Evolutionary conservation across 2,113 vertebrate species (phyloP).

Genomic region (Carlito syrichta): DNA sequence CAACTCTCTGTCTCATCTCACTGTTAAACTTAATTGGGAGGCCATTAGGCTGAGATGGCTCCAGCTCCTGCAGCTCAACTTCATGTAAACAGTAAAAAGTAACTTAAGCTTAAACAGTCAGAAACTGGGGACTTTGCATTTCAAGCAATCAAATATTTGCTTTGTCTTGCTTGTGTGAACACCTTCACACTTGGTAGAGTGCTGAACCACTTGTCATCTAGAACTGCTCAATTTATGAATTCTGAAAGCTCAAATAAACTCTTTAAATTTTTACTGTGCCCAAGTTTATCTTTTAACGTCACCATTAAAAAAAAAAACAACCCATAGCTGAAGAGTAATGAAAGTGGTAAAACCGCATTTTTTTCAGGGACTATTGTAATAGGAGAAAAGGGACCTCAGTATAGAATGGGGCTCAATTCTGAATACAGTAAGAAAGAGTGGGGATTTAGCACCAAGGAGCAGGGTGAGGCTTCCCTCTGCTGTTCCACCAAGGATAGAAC

Average conservation of each 20-base stretch:
- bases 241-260: neutral
- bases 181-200: neutral
- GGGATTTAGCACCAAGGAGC: neutral
- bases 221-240: neutral
- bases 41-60: neutral
- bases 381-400: neutral
- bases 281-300: conserved; percentile 2
- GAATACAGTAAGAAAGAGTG: neutral
- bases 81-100: neutral
- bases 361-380: neutral
- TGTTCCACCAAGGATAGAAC: neutral
- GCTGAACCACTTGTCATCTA: neutral
- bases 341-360: neutral
- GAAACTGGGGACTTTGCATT: neutral
- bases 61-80: neutral
- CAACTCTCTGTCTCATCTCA: neutral
- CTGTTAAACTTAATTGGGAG: neutral
- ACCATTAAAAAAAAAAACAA: neutral
- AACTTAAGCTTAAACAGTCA: neutral
- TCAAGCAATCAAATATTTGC: neutral
- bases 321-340: neutral
- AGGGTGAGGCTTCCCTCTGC: too few species aligned
- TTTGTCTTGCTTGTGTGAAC: neutral
- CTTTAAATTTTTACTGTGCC: neutral
- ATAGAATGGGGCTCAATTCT: neutral